Evolutionary conservation across 30 jellyfish, hydroid and myxozoan species (phyloP).

Genomic region (Pseudorhiza aurosa): DNA sequence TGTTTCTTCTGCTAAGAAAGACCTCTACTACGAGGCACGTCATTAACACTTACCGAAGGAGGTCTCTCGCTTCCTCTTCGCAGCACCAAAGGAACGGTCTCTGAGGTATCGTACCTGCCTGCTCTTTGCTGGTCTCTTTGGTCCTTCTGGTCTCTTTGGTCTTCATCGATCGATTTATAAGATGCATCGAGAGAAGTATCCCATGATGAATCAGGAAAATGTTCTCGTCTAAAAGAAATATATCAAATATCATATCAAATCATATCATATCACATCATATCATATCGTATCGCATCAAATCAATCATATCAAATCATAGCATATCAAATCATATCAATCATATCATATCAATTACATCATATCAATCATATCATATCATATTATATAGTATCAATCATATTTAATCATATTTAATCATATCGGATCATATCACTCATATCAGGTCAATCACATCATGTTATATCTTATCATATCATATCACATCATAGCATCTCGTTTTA

Average conservation of each 20-base stretch:
- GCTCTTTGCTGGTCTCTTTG: constrained; percentile 69
- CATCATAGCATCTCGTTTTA: too few species aligned
- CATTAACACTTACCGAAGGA: constrained; percentile 77
- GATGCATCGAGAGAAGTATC: constrained; percentile 97
- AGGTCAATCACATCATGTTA: too few species aligned
- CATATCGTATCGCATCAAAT: not conserved
- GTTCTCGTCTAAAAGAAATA: constrained; percentile 15
- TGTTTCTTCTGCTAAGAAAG: too few species aligned
- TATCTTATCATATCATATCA: too few species aligned
- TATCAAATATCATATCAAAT: not conserved
- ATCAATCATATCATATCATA: too few species aligned
- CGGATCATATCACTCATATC: too few species aligned
- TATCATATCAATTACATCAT: too few species aligned
- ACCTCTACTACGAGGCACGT: too few species aligned
- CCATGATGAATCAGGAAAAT: constrained; percentile 75
- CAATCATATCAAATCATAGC: not conserved
- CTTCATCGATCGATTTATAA: constrained; percentile 92
- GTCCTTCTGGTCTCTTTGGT: constrained; percentile 39
- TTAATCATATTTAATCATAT: too few species aligned
- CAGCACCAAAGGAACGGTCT: constrained; percentile 67
- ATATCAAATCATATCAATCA: too few species aligned
- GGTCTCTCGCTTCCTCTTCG: constrained; percentile 64
- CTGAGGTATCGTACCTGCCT: constrained; percentile 68
- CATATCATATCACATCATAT: not conserved
- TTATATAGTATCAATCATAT: too few species aligned